Evolutionary conservation across 2,888 invertebrate genomes (phyloP), one percentile per base, ranked within the genome.

Genomic region (Torymus tubicola): DNA sequence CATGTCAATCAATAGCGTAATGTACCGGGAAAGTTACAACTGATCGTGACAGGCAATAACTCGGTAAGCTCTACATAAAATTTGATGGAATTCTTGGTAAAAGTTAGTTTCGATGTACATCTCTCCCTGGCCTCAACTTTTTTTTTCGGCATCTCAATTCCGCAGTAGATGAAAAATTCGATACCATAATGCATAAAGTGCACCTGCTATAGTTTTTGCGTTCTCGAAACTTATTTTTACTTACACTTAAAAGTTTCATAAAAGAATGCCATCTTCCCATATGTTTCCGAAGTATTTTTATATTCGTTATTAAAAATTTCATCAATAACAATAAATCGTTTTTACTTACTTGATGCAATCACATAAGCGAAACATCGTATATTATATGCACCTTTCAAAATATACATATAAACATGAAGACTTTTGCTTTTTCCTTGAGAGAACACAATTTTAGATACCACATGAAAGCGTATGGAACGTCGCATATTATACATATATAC

Each of bases 21-120:
- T n/a, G 52, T 61, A 68, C 52, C 10, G 52, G 10, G 18, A 55
- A 75, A 67, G 63, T 75, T 53, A 60, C 53, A 61, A 75, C 60
- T 61, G n/a, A 75, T 75, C 53, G 12, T 53, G 75, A 67, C 53
- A 31, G 68, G 31, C 31, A 68, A 61, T 75, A 75, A 75, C 12
- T 68, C 53, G 42, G 11, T 75, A 67, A 65, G 58, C 16, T 61
- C 42, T 11, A 58, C 67, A 21, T 67, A 60, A 75, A 75, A 75
- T 60, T 75, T 67, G 42, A 67, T 58, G 52, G 64, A 52, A 52
- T 42, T 24, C 16, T 16, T 24, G 13, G 24, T 52, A 24, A n/a
- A 75, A 75, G 67, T 67, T 67, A 67, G 50, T 67, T 64, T 55
- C 21, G 18, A 65, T 57, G 42, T 31, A 53, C 61, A 53, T 21